phyloP scores from a whole-genome alignment of 2,113 vertebrate species.

The Burhinus oedicnemus region DNA sequence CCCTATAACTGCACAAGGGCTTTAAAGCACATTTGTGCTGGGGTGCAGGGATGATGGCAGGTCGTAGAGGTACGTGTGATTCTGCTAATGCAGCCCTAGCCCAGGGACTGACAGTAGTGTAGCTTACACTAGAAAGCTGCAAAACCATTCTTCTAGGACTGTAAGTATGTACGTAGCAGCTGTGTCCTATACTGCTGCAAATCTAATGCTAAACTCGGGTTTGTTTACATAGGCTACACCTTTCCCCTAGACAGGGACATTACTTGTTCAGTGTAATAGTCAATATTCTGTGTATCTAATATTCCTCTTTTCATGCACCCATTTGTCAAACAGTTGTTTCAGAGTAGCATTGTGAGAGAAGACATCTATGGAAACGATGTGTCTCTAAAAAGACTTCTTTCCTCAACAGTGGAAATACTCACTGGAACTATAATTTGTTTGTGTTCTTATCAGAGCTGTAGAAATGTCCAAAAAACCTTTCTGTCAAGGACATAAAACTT shows the following conservation, averaged over 20 bases:
- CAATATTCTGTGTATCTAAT: not conserved
- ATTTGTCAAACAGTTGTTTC: not conserved
- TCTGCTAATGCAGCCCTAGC: not conserved
- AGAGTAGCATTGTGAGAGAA: not conserved
- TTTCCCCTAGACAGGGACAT: too few relatives aligned
- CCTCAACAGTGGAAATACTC: not conserved
- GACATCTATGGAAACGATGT: not conserved
- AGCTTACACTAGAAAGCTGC: not conserved
- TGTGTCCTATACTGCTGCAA: not conserved
- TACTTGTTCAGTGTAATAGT: not conserved
- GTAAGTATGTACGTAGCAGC: not conserved
- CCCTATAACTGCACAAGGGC: not conserved
- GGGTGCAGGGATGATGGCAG: not conserved
- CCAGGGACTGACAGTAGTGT: not conserved
- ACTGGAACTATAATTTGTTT: not conserved
- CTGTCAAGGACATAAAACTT: not conserved
- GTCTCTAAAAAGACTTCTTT: not conserved
- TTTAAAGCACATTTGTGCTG: not conserved
- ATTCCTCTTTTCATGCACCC: not conserved
- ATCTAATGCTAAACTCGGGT: not conserved
- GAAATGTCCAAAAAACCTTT: not conserved
- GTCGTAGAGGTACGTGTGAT: rapidly evolving
- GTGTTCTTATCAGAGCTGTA: not conserved
- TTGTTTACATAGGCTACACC: not conserved
- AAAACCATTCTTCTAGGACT: not conserved